These are phyloP conservation scores for Reticulitermes lucifugus DNA, from an alignment of 2,888 invertebrate genomes.

Conservation along the genomic window DNA sequence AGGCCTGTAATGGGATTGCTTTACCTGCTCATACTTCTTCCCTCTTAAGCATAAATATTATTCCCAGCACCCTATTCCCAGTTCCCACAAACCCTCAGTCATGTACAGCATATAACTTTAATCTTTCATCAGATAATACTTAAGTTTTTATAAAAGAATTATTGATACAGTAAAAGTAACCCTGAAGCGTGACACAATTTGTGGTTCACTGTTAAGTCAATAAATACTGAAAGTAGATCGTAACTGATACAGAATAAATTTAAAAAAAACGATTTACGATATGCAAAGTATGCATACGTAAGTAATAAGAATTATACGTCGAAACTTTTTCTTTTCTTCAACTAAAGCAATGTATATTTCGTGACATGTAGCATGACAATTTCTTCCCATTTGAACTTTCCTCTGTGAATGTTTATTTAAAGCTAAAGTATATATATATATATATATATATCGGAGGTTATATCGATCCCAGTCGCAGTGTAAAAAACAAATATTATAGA, in stretches of 20 bases:
- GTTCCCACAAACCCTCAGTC: no score
- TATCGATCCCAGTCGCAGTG: neutral
- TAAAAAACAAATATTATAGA: neutral
- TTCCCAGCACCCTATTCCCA: no score
- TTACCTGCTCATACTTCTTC: no score
- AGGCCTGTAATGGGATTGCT: no score
- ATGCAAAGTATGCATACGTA: neutral
- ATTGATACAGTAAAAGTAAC: neutral
- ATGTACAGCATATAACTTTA: no score
- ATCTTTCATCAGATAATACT: neutral
- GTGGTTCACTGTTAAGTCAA: neutral
- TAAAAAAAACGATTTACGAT: neutral
- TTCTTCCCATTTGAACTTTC: neutral
- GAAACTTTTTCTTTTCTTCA: neutral
- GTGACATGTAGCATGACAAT: conserved; percentile 4
- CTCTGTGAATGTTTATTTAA: conserved; percentile 7
- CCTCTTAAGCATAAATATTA: no score
- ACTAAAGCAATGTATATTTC: neutral
- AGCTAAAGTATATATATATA: neutral
- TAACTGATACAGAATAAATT: neutral
- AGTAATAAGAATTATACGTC: neutral
- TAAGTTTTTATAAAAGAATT: neutral
- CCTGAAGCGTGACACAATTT: neutral
- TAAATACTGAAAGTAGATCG: neutral
- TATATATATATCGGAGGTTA: neutral